Evolutionary conservation across 2,113 vertebrate genomes (phyloP).

Genomic region (Cynoglossus semilaevis): DNA sequence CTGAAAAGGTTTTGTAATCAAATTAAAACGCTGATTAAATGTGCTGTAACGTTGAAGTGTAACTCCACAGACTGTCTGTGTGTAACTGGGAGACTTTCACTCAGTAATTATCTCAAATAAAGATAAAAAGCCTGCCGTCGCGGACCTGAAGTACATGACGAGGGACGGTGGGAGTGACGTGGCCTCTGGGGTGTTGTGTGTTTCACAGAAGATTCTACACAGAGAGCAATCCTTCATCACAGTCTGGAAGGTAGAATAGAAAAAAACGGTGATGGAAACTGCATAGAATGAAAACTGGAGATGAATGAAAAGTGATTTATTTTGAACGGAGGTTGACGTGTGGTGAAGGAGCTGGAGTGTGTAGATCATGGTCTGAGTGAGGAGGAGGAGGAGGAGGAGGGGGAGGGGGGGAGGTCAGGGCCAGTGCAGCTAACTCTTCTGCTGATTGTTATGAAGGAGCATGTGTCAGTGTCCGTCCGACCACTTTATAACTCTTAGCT

Average conservation of each 20-base stretch:
- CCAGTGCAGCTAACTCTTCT: slow-evolving; percentile 60
- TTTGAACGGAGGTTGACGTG: too few species aligned
- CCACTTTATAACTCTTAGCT: slow-evolving; percentile 70
- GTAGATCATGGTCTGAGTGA: slow-evolving; percentile 45
- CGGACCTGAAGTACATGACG: slow-evolving; percentile 39
- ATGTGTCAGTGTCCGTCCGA: slow-evolving; percentile 63
- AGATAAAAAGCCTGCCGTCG: slow-evolving; percentile 51
- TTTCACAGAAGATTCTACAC: not conserved
- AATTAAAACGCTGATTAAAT: too few species aligned
- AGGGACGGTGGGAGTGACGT: slow-evolving; percentile 16
- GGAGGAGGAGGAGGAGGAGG: slow-evolving; percentile 21
- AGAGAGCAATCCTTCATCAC: slow-evolving; percentile 18
- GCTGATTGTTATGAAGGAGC: slow-evolving; percentile 73
- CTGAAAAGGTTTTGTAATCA: too few species aligned
- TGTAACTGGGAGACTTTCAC: slow-evolving; percentile 36
- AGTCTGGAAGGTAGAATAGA: slow-evolving; percentile 1
- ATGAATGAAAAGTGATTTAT: too few species aligned
- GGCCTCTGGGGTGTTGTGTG: not conserved
- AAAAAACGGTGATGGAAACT: too few species aligned
- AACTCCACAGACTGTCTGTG: too few species aligned
- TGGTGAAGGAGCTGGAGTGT: slow-evolving; percentile 5
- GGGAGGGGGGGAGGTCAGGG: slow-evolving; percentile 53
- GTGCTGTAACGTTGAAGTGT: too few species aligned
- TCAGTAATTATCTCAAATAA: slow-evolving; percentile 51
- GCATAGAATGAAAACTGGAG: too few species aligned